Percentiles rank a stretch among this genome's conserved stretches.
Conservation (phyloP, 2,113 vertebrate species). For the Paramisgurnus dabryanus region DNA sequence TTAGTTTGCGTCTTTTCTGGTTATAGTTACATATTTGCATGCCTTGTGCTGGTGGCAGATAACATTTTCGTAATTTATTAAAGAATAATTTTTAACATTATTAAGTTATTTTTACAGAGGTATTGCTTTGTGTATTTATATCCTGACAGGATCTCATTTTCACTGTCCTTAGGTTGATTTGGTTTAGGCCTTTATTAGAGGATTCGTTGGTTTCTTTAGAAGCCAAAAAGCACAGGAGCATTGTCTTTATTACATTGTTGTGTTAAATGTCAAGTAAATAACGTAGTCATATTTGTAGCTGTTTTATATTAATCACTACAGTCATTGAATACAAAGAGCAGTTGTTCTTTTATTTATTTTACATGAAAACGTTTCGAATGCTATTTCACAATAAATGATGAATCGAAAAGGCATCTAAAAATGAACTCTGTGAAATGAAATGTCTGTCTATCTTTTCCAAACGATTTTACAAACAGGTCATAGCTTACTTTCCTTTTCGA, state of each 20-base stretch:
- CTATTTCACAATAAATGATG: no score
- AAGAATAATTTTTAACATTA: not conserved
- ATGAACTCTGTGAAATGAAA: no score
- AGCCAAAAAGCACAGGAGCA: not conserved
- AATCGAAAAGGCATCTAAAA: no score
- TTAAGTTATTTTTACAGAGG: not conserved
- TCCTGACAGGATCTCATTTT: slow-evolving; percentile 48
- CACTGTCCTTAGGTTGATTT: slow-evolving; percentile 20
- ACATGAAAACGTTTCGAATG: no score
- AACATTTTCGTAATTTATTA: not conserved
- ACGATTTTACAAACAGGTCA: no score
- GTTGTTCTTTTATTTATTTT: no score
- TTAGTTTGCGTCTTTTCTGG: not conserved
- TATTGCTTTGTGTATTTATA: not conserved
- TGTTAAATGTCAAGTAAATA: not conserved
- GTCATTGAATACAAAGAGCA: no score
- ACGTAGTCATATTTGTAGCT: not conserved
- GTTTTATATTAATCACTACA: no score
- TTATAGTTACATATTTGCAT: not conserved
- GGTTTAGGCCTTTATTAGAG: slow-evolving; percentile 9
- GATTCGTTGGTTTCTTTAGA: not conserved
- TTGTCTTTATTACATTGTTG: not conserved
- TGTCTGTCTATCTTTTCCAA: no score
- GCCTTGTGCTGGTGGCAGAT: fast-evolving
- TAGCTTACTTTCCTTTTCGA: no score